These are phyloP conservation scores for Cyclopterus lumpus DNA, from an alignment of 2,797 vertebrate genomes.

Conservation along the genomic window DNA sequence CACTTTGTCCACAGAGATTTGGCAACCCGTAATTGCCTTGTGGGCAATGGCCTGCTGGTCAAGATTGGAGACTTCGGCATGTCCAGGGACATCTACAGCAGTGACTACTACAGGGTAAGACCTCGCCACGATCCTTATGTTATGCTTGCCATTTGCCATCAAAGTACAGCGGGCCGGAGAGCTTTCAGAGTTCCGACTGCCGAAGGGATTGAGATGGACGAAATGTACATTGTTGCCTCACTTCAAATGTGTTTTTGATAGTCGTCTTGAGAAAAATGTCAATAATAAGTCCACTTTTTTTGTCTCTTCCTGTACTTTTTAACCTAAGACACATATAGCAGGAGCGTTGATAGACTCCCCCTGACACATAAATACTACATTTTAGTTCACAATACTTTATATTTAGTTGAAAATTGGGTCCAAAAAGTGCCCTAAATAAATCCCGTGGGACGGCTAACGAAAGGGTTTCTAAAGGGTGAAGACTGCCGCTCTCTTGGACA, in stretches of 20 bases:
- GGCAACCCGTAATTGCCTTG: slow-evolving; percentile 98
- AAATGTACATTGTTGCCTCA: background rate
- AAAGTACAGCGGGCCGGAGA: background rate
- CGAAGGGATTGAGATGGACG: background rate
- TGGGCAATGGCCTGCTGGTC: slow-evolving; percentile 95
- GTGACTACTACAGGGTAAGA: slow-evolving; percentile 99
- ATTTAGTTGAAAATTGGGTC: slow-evolving; percentile 26
- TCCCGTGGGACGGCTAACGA: slow-evolving; percentile 1
- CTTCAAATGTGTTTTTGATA: background rate
- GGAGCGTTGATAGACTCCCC: background rate
- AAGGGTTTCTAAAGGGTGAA: slow-evolving; percentile 16
- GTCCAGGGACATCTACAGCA: slow-evolving; percentile 99
- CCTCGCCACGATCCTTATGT: background rate
- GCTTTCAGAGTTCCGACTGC: background rate
- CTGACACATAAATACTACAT: slow-evolving; percentile 2
- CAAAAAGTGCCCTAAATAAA: slow-evolving; percentile 34
- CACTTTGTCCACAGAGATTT: slow-evolving; percentile 99
- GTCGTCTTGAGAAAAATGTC: background rate
- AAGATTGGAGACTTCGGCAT: slow-evolving; percentile 99
- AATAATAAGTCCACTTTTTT: background rate
- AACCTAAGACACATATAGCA: background rate
- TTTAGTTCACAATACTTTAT: slow-evolving; percentile 25
- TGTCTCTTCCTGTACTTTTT: background rate
- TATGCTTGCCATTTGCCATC: background rate
- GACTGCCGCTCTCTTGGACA: slow-evolving; percentile 16